These are phyloP conservation scores for Pheosia gnoma DNA, from an alignment of 2,888 invertebrate species.

Conservation along the genomic window DNA sequence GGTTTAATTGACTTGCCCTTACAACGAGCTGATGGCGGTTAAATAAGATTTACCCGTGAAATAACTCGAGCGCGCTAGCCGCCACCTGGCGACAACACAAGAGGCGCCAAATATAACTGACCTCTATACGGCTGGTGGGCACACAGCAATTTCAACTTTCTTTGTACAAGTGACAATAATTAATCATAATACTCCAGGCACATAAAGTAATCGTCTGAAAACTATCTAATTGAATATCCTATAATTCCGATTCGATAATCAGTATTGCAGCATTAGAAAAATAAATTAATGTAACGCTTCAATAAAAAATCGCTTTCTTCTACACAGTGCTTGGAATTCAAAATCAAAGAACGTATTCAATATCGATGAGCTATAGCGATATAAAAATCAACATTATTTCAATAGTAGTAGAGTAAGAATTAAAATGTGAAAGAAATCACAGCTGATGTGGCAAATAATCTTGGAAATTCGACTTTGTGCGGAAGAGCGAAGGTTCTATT, in stretches of 20 bases:
- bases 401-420: conserved; percentile 44
- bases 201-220: conserved; percentile 11
- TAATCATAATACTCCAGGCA: conserved; percentile 19
- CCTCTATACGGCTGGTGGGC: conserved; percentile 29
- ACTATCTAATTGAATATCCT: conserved; percentile 9
- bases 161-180: conserved; percentile 36
- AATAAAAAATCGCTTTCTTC: conserved; percentile 80
- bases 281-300: conserved; percentile 68
- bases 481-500: conserved; percentile 34
- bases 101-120: conserved; percentile 63
- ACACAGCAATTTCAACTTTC: conserved; percentile 31
- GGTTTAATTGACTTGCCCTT: conserved; percentile 49
- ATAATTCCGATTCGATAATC: conserved; percentile 14
- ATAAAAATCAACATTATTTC: conserved; percentile 35
- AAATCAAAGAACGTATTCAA: conserved; percentile 75
- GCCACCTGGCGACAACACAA: conserved; percentile 59
- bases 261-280: conserved; percentile 53
- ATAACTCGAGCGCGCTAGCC: conserved; percentile 38
- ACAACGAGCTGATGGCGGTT: conserved; percentile 33
- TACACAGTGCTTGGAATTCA: conserved; percentile 75
- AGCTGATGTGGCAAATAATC: conserved; percentile 46
- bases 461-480: conserved; percentile 33
- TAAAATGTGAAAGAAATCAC: conserved; percentile 45
- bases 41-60: conserved; percentile 52
- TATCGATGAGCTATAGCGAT: conserved; percentile 30